Percentiles rank a stretch among this genome's conserved stretches.
These are phyloP conservation scores for Lottia gigantea DNA, from an alignment of 2,888 invertebrate species.

Conservation along the genomic window DNA sequence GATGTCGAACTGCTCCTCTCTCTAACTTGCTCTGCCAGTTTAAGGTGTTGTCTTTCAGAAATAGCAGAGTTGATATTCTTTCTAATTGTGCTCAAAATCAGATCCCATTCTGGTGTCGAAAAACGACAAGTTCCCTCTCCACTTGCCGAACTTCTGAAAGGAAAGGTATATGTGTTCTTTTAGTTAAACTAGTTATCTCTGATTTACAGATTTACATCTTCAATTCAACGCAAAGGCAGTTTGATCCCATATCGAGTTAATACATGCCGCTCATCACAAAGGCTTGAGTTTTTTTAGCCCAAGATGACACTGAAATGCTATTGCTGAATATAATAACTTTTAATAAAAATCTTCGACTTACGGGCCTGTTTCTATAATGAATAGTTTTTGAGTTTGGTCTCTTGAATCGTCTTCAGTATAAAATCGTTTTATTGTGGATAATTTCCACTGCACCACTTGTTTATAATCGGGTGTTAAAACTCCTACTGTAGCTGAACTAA, in stretches of 20 bases:
- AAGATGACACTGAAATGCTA: too few relatives aligned
- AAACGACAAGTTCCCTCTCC: constrained; percentile 46
- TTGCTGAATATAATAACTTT: too few relatives aligned
- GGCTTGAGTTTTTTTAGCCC: too few relatives aligned
- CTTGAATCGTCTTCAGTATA: constrained; percentile 38
- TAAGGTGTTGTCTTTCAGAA: constrained; percentile 25
- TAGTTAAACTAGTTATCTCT: too few relatives aligned
- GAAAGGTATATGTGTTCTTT: too few relatives aligned
- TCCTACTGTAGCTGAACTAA: neutral
- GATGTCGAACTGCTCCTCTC: constrained; percentile 8
- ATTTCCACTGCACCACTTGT: constrained; percentile 40
- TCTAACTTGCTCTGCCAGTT: constrained; percentile 7
- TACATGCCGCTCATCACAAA: too few relatives aligned
- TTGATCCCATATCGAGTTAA: too few relatives aligned
- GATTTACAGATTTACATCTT: too few relatives aligned
- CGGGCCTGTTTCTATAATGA: constrained; percentile 54
- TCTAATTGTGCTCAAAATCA: constrained; percentile 39
- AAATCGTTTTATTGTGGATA: constrained; percentile 47
- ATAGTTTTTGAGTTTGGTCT: constrained; percentile 31
- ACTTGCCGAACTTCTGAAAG: constrained; percentile 45
- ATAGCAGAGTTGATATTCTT: constrained; percentile 42
- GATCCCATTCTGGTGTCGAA: constrained; percentile 31
- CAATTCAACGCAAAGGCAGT: too few relatives aligned
- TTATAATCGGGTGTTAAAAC: neutral
- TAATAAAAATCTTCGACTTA: constrained; percentile 33